These are phyloP conservation scores for Rhabditoides inermis DNA, from an alignment of 2,888 invertebrate species.

Conservation along the genomic window DNA sequence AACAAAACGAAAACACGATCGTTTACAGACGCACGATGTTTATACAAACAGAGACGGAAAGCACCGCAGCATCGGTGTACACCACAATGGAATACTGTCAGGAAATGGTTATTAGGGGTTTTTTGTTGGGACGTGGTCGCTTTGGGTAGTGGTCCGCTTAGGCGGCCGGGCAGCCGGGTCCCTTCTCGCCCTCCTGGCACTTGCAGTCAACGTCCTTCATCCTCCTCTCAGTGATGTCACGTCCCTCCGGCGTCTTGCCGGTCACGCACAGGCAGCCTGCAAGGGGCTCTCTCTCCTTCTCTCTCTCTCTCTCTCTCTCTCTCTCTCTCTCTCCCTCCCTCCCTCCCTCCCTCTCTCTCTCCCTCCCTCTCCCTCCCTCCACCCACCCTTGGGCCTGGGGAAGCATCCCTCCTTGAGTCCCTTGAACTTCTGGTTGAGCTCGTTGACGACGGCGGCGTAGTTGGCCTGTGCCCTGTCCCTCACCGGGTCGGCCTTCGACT, in stretches of 20 bases:
- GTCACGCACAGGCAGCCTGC: conserved; percentile 48
- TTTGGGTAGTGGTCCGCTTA: conserved; percentile 5
- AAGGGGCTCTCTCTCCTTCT: background rate
- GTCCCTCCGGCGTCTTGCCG: conserved; percentile 45
- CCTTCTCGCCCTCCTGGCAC: conserved; percentile 33
- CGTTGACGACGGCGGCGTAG: conserved; percentile 47
- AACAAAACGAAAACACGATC: no score
- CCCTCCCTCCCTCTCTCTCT: background rate
- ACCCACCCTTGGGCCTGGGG: conserved; percentile 41
- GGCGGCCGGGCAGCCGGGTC: conserved; percentile 31
- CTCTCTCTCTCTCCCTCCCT: background rate
- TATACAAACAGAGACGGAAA: no score
- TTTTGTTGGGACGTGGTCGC: no score
- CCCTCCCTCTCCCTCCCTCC: background rate
- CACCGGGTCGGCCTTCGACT: background rate
- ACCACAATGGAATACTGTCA: no score
- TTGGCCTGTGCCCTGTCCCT: conserved; percentile 47
- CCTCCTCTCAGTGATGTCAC: conserved; percentile 47
- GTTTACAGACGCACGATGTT: no score
- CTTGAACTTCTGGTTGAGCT: conserved; percentile 48
- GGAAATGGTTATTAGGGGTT: no score
- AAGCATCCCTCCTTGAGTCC: conserved; percentile 48
- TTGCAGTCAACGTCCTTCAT: conserved; percentile 48
- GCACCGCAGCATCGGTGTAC: no score
- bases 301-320: background rate